Evolutionary conservation across 2,888 invertebrate genomes (phyloP).

Genomic region (Athrips mouffetella): DNA sequence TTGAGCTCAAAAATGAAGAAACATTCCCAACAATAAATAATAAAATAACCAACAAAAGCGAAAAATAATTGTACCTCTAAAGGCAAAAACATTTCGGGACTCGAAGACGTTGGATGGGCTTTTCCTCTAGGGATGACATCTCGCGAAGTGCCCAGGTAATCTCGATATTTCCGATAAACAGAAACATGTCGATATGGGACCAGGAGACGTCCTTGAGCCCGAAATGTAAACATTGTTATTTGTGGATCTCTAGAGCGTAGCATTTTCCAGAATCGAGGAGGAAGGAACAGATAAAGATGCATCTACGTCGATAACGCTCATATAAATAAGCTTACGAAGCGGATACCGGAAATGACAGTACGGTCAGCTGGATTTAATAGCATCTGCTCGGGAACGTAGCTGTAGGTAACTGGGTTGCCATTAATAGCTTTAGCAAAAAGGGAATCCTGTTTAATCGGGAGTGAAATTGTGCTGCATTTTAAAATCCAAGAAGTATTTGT

Average conservation of each 20-base stretch:
- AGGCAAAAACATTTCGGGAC: slow-evolving; percentile 7
- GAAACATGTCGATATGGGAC: not conserved
- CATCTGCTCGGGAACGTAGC: not conserved
- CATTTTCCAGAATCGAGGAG: not conserved
- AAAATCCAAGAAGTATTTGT: too few species aligned
- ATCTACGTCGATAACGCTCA: not conserved
- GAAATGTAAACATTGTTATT: slow-evolving; percentile 5
- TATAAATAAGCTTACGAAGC: not conserved
- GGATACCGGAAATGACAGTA: not conserved
- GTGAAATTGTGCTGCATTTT: too few species aligned
- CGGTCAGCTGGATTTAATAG: slow-evolving; percentile 7
- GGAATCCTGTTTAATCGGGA: too few species aligned
- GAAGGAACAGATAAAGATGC: slow-evolving; percentile 2
- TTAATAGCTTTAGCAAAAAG: not conserved
- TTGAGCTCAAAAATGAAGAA: too few species aligned
- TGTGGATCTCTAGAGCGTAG: slow-evolving; percentile 4
- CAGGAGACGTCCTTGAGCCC: not conserved
- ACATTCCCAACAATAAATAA: not conserved
- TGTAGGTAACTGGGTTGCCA: not conserved
- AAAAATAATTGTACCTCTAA: not conserved
- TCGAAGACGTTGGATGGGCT: not conserved
- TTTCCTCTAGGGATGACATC: not conserved
- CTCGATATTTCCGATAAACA: slow-evolving; percentile 8
- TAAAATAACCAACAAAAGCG: not conserved
- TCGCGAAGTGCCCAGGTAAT: slow-evolving; percentile 9